phyloP scores from a whole-genome alignment of 1,140 invertebrate genomes.

The Zelostemma sp. region DNA sequence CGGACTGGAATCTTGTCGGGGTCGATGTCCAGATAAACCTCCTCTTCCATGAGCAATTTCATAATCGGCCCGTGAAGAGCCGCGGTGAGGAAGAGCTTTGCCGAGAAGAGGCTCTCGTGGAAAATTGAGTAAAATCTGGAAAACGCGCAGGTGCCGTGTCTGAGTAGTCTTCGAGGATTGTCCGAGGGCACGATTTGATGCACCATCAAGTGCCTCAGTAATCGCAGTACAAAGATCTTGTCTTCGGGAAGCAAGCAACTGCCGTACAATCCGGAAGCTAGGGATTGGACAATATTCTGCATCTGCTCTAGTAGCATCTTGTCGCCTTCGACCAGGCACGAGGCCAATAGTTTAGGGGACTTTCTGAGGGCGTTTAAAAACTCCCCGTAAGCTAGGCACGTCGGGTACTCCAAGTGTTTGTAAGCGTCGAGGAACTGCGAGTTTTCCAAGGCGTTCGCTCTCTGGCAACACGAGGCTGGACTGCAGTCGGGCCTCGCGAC shows the following conservation, averaged over 20 bases:
- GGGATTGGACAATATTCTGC: slow-evolving; percentile 77
- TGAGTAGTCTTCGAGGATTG: slow-evolving; percentile 87
- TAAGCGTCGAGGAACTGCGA: slow-evolving; percentile 90
- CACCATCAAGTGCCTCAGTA: slow-evolving; percentile 86
- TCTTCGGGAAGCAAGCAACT: slow-evolving; percentile 86
- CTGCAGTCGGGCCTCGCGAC: slow-evolving; percentile 80
- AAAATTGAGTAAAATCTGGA: slow-evolving; percentile 90
- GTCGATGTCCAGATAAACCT: slow-evolving; percentile 93
- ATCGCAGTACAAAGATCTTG: slow-evolving; percentile 81
- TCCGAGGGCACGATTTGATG: slow-evolving; percentile 85
- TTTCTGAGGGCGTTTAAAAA: slow-evolving; percentile 83
- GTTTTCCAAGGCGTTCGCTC: slow-evolving; percentile 82
- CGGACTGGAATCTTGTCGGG: slow-evolving; percentile 85
- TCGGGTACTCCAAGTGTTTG: slow-evolving; percentile 86
- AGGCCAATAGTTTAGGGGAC: slow-evolving; percentile 84
- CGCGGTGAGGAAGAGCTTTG: slow-evolving; percentile 93
- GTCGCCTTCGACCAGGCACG: slow-evolving; percentile 85
- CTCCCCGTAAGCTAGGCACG: slow-evolving; percentile 82
- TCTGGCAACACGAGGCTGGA: slow-evolving; percentile 80
- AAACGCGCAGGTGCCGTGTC: slow-evolving; percentile 90
- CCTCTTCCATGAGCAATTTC: slow-evolving; percentile 92
- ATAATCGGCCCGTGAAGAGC: slow-evolving; percentile 93
- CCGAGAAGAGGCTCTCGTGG: slow-evolving; percentile 90
- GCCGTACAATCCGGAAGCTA: slow-evolving; percentile 85
- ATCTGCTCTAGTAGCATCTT: slow-evolving; percentile 74